These are phyloP conservation scores for Plagodis pulveraria DNA, from an alignment of 2,888 invertebrate genomes.

Conservation along the genomic window DNA sequence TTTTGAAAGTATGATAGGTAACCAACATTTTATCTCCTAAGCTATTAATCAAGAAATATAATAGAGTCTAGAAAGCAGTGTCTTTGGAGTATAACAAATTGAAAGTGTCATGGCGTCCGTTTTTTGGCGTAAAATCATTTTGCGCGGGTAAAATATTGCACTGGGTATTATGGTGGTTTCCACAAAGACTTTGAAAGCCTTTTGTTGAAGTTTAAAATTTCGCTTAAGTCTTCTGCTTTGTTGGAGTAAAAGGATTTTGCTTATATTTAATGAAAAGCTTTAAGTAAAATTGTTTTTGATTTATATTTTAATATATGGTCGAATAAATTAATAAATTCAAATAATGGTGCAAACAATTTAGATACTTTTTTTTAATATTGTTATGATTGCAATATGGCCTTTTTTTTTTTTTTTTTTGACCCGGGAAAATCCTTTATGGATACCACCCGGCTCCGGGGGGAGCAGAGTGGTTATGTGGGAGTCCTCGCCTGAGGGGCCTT, in stretches of 20 bases:
- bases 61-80: conserved; percentile 11
- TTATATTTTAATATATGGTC: no score
- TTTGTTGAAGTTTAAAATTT: conserved; percentile 8
- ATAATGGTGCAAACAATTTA: no score
- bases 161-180: conserved; percentile 22
- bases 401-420: no score
- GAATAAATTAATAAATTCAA: no score
- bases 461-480: no score
- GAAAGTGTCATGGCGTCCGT: conserved; percentile 46
- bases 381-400: no score
- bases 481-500: no score
- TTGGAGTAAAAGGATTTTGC: neutral
- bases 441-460: no score
- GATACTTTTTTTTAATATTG: no score
- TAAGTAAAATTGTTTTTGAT: no score
- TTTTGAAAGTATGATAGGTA: no score
- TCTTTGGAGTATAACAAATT: conserved; percentile 45
- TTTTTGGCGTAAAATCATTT: conserved; percentile 44
- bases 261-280: neutral
- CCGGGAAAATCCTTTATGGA: no score
- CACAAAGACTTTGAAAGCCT: conserved; percentile 6
- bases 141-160: conserved; percentile 39
- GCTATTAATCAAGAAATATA: conserved; percentile 12
- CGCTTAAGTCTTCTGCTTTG: neutral
- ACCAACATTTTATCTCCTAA: conserved; percentile 2